Base-by-base conservation (phyloP, 2,888 invertebrate species). In the Salpingus planirostris region DNA sequence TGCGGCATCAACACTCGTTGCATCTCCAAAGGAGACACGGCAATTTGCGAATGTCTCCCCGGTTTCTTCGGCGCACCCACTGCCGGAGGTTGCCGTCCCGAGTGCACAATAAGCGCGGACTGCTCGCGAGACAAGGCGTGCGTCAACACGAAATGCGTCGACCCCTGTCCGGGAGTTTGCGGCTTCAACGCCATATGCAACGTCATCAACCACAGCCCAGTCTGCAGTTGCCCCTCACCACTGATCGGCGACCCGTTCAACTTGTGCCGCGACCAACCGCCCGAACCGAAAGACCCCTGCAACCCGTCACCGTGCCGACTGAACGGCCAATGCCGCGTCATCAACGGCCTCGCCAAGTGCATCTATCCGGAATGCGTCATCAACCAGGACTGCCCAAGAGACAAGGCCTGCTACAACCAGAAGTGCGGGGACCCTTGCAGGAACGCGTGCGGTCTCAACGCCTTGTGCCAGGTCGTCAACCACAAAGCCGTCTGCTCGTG, bases 361-460 rank as follows among this genome's bases (percentile, higher is more conserved):
- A 71, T 75, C 31, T 89, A 87, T 62, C 89, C 89, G 0, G 91
- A 90, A 62, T 91, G 91, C 60, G 69, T 90, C 2, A 79, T 84
- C 31, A 90, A 90, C 55, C 80, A 83, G n/a, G 90, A 91, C 50
- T 92, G 91, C 62, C 73, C 86, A 0, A 74, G 83, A 33, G 78
- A 86, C 43, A 57, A 80, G 47, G 80, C 86, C 2, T 91, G 90
- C 55, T 80, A 83, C 50, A 76, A 76, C 21, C 86, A 86, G 45
- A 83, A 82, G 57, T 92, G 91, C 54, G 71, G 78, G 38, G 86
- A 91, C 64, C 89, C 90, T 21, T 87, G 88, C 55, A 69, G 76
- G 31, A 82, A 80, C 43, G 79, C 84, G 8, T 91, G 90, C 49
- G 90, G 90, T 27, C 60, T 86, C 6, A 88, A 87, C 50, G 86